These are phyloP conservation scores for Eubasilissa splendida DNA, from an alignment of 2,888 invertebrate species.

Conservation along the genomic window DNA sequence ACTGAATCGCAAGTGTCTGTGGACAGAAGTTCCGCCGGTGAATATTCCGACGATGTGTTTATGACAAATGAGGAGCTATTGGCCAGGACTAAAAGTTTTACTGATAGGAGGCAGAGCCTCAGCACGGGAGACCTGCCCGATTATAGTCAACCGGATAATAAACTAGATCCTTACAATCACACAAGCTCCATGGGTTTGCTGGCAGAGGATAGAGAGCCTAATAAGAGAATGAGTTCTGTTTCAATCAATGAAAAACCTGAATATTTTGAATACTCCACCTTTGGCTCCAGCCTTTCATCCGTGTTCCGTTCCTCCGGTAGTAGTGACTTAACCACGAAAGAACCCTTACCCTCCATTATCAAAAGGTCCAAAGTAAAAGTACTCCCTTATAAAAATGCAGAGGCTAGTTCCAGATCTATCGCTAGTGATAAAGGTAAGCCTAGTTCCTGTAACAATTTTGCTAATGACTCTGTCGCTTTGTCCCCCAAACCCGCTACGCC, in stretches of 20 bases:
- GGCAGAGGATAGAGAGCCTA: neutral
- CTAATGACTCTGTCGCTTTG: slow-evolving; percentile 75
- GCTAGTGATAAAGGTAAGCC: slow-evolving; percentile 62
- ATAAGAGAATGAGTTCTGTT: slow-evolving; percentile 54
- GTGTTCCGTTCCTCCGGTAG: slow-evolving; percentile 17
- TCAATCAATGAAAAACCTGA: slow-evolving; percentile 59
- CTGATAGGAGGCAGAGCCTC: slow-evolving; percentile 44
- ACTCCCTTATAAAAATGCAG: slow-evolving; percentile 59
- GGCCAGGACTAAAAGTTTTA: slow-evolving; percentile 21
- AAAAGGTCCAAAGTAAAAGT: slow-evolving; percentile 61
- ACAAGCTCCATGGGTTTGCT: slow-evolving; percentile 44
- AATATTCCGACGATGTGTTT: slow-evolving; percentile 52
- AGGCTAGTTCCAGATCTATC: slow-evolving; percentile 12
- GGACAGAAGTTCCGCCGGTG: slow-evolving; percentile 35
- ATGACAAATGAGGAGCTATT: slow-evolving; percentile 34
- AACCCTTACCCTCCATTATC: slow-evolving; percentile 55
- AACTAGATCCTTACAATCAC: slow-evolving; percentile 32
- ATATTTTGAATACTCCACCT: slow-evolving; percentile 58
- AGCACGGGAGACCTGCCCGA: slow-evolving; percentile 53
- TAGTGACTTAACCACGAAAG: slow-evolving; percentile 39
- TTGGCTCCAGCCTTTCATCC: slow-evolving; percentile 24
- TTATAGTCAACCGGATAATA: slow-evolving; percentile 20
- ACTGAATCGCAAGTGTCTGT: slow-evolving; percentile 19
- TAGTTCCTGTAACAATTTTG: slow-evolving; percentile 69
- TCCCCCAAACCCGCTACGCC: slow-evolving; percentile 72